phyloP scores from a whole-genome alignment of 2,888 invertebrate genomes.

The Lepidocyrtoides sp. region DNA sequence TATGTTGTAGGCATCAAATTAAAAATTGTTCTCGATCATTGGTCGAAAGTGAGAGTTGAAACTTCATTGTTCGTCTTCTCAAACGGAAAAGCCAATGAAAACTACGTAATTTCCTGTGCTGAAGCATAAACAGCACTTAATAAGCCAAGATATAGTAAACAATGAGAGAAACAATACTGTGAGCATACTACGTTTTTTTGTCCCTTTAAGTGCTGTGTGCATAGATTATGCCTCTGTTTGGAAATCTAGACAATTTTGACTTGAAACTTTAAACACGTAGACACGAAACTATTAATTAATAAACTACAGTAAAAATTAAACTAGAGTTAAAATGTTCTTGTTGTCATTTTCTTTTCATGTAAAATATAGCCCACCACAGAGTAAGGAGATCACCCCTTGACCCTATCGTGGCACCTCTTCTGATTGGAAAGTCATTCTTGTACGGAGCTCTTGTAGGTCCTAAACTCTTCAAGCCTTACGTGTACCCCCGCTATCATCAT shows the following conservation, averaged over 20 bases:
- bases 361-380: conserved; percentile 62
- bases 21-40: conserved; percentile 55
- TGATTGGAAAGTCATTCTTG: conserved; percentile 80
- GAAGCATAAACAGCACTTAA: conserved; percentile 60
- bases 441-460: conserved; percentile 80
- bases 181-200: too few species aligned
- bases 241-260: not conserved
- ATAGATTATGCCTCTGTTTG: not conserved
- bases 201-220: too few species aligned
- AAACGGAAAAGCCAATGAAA: conserved; percentile 64
- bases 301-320: not conserved
- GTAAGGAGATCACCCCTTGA: conserved; percentile 78
- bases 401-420: conserved; percentile 77
- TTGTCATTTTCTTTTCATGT: not conserved
- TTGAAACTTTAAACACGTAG: not conserved
- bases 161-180: conserved; percentile 67
- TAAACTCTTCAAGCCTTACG: conserved; percentile 78
- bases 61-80: conserved; percentile 57
- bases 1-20: conserved; percentile 74
- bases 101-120: conserved; percentile 73
- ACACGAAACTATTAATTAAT: conserved; percentile 14
- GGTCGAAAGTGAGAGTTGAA: conserved; percentile 73
- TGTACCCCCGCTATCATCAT: conserved; percentile 57
- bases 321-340: not conserved
- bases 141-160: conserved; percentile 59